Evolutionary conservation across 2,888 invertebrate species (phyloP), one percentile per base, ranked within the genome.

Genomic region (Aproaerema taeniolella): DNA sequence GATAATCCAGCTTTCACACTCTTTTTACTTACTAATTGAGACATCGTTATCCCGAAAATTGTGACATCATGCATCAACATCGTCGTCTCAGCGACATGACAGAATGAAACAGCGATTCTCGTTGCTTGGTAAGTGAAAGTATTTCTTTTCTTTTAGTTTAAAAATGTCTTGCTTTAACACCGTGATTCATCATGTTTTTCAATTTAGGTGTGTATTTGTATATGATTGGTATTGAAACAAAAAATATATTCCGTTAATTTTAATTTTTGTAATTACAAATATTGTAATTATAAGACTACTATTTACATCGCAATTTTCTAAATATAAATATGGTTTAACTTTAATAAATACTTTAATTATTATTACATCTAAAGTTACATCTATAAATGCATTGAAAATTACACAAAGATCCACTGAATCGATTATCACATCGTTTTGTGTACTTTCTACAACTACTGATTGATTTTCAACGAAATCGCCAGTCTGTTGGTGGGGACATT

Each of bases 401-500:
- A 77, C 72, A 79, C 63, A 71, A 66, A 70, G 69, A 58, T 60
- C 53, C 59, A 62, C 57, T 65, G 69, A 69, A 61, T 59, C 61
- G 52, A 71, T 72, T 85, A 85, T 83, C 83, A 83, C 83, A 86
- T 79, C 55, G 66, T 62, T 72, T 76, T 77, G 78, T 81, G 78
- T 79, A 77, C 68, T 65, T 65, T 55, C 55, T 63, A 52, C 50
- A 41, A 28, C 35, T 35, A 35, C 12, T 35, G 35, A 16, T 15
- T n/a, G 4, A 9, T 20, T 29, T 36, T 8, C n/a, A 15, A 25
- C 12, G 7, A 30, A 30, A 41, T 41, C 43, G 37, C 42, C 34
- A 37, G 32, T 31, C 35, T 24, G 43, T 66, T 71, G 75, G 75
- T 75, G 75, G 72, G 74, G 69, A 63, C 49, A 55, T 45, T n/a